Conservation (phyloP, 2,113 vertebrate genomes). For the Labeo rohita region DNA sequence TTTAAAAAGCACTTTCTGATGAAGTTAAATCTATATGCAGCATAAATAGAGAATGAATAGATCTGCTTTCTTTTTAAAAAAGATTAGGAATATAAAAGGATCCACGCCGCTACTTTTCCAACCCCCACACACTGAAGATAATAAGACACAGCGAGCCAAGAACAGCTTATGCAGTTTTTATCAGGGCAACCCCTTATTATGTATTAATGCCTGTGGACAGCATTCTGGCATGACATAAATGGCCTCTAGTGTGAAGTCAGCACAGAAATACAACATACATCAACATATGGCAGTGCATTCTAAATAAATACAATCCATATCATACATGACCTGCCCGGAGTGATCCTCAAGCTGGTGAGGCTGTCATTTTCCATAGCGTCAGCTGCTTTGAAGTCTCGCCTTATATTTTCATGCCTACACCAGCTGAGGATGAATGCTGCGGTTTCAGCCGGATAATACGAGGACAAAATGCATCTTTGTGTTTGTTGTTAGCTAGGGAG, state of each 20-base stretch:
- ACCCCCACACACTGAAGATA: conserved; percentile 5
- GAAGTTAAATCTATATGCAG: neutral
- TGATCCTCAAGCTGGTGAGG: conserved; percentile 26
- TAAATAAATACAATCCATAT: conserved; percentile 34
- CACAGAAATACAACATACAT: conserved; percentile 24
- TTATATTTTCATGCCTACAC: neutral
- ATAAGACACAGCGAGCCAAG: neutral
- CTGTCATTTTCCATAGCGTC: conserved; percentile 1
- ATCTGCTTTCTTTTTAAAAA: neutral
- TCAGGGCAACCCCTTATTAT: conserved; percentile 40
- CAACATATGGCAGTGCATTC: conserved; percentile 28
- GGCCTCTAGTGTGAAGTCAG: conserved; percentile 31
- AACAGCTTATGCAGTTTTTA: conserved; percentile 42
- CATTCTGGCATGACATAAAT: conserved; percentile 35
- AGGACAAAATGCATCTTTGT: conserved; percentile 40
- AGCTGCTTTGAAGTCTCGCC: conserved; percentile 19
- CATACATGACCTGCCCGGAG: conserved; percentile 8
- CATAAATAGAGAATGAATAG: neutral
- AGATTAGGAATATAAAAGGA: neutral
- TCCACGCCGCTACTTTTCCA: neutral
- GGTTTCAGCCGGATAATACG: conserved; percentile 27
- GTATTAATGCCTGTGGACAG: conserved; percentile 10
- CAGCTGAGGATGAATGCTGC: neutral
- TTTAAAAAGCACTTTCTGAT: neutral
- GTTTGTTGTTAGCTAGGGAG: conserved; percentile 26